A percentile compares a stretch with the other conserved stretches of the same genome.
Evolutionary conservation across 64 coral and sea anemone species (phyloP).

Genomic region (Acropora tenuis): DNA sequence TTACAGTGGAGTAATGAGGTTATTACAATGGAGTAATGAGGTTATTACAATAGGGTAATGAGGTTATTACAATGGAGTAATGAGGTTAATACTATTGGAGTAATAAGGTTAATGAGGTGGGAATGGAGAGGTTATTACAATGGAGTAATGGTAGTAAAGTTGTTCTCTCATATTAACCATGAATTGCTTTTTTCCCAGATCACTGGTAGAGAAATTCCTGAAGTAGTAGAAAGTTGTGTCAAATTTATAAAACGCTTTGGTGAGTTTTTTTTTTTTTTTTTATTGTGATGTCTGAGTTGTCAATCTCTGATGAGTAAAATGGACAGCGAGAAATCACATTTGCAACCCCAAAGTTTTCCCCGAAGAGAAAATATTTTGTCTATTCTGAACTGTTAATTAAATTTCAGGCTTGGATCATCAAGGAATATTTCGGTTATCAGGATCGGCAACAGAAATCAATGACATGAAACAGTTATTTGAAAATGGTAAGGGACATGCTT

Average conservation of each 20-base stretch:
- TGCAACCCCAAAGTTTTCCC: too few relatives aligned
- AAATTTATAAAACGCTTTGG: slow-evolving; percentile 97
- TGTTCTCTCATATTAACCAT: too few relatives aligned
- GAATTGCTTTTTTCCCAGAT: slow-evolving; percentile 53
- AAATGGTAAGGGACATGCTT: slow-evolving; percentile 44
- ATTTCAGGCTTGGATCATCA: slow-evolving; percentile 88
- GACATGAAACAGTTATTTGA: slow-evolving; percentile 98
- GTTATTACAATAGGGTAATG: too few relatives aligned
- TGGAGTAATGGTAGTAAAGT: too few relatives aligned
- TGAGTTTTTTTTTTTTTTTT: slow-evolving; percentile 26
- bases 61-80: too few relatives aligned
- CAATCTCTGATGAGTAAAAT: not conserved
- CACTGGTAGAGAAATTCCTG: slow-evolving; percentile 94
- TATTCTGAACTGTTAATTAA: too few relatives aligned
- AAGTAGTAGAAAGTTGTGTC: slow-evolving; percentile 97
- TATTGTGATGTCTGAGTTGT: not conserved
- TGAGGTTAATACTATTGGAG: too few relatives aligned
- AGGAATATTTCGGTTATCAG: slow-evolving; percentile 97
- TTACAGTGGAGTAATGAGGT: too few relatives aligned
- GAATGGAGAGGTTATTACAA: too few relatives aligned
- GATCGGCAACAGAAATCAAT: slow-evolving; percentile 97
- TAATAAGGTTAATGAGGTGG: too few relatives aligned
- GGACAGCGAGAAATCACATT: not conserved
- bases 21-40: too few relatives aligned
- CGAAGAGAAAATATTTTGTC: too few relatives aligned